Evolutionary conservation across 1,140 invertebrate species (phyloP), one percentile per base, ranked within the genome.

Genomic region (Macrocentrus cingulum): DNA sequence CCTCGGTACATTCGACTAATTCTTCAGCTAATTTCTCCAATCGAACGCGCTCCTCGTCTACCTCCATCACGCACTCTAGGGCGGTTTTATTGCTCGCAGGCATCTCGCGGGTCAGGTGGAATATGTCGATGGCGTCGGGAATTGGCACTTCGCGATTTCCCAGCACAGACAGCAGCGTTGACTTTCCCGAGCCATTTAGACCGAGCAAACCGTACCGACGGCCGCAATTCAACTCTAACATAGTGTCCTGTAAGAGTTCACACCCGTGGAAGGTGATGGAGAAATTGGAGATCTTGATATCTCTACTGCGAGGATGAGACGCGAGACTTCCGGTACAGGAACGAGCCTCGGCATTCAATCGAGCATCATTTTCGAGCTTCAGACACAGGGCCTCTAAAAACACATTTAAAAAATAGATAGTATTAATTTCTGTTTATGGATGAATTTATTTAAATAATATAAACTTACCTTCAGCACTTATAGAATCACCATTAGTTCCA

Each of bases 181-280:
- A 98, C 81, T 83, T 85, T 85, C 96, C 97, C 79, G 92, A 94
- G 55, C 97, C 97, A 82, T 99, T 99, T 1, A 92, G 81, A 56
- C 98, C 98, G 66, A 99, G 88, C 0, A 99, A 83, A 65, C 97
- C 98, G 79, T 99, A 99, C 65, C 97, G 85, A 66, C 95, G 82
- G 0, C 97, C 96, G 75, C 94, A 97, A 82, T 98, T 99, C 68
- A 99, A 84, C 79, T 99, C 97, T 0, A 99, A 81, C 75, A 93
- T 89, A 0, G 97, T 97, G 75, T 99, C 98, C 71, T 92, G 90
- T 45, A 99, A 83, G 56, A 99, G 82, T 82, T 99, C 98, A 66
- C 88, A 86, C 44, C 98, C 98, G 76, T 99, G 97, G 77, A 99
- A 99, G 45, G 95, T 98, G 50, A 99, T 94, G 29, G 96, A 97